Evolutionary conservation across 2,113 vertebrate genomes (phyloP), one percentile per base, ranked within the genome.

Genomic region (Corapipo altera): DNA sequence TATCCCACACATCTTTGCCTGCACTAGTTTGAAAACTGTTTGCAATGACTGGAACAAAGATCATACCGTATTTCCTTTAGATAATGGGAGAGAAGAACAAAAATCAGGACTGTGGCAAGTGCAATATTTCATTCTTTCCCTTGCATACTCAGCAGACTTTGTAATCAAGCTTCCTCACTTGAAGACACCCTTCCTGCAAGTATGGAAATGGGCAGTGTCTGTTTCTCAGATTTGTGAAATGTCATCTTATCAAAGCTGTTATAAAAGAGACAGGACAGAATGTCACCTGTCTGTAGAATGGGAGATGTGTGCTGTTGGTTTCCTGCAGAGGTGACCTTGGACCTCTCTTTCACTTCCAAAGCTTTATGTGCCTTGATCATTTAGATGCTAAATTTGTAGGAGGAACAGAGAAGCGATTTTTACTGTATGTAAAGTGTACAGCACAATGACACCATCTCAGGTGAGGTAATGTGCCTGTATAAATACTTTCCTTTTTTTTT

Each of bases 121-220:
- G 35, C 44, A 92, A 37, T 93, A 87, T 91, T 94, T 87, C 61
- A 91, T 87, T 94, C 35, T 71, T 74, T 71, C 44, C 41, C n/a
- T 74, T 85, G 75, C 33, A 61, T 24, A 61, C 51, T 94, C 88
- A 89, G 90, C 79, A 88, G 80, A 81, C 35, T 74, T 83, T 72
- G 69, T 88, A 80, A 90, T 88, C 90, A 86, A 89, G 85, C 85
- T 95, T 96, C 90, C 79, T 90, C 58, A 90, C 57, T 74, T 80
- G 82, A 96, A 83, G 85, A 95, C 72, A 90, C 27, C 33, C 85
- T 94, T 91, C 90, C 95, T 93, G 78, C 85, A 88, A 91, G 39
- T 32, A 71, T 94, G 82, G 79, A 93, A 96, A 94, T 57, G 72
- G 82, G 82, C 51, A 93, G 73, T 2, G 27, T 83, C 79, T 88